These are phyloP conservation scores for Danio jaintianensis DNA, from an alignment of 2,797 vertebrate species.

Conservation along the genomic window DNA sequence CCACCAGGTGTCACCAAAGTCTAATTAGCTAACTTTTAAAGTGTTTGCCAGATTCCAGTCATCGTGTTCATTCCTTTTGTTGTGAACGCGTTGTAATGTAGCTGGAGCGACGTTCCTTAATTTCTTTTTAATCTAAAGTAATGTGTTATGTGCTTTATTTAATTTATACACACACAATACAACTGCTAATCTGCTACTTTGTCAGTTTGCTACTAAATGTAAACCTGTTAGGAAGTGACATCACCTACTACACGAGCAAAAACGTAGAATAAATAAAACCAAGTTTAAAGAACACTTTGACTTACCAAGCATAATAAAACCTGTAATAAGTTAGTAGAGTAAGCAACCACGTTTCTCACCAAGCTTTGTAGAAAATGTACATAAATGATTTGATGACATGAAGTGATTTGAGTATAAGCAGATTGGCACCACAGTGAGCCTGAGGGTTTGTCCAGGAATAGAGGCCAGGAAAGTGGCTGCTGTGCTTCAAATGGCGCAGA, in stretches of 20 bases:
- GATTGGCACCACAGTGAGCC: background rate
- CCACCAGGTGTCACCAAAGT: conserved; percentile 6
- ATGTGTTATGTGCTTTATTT: background rate
- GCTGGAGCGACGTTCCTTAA: background rate
- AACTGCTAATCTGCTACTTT: background rate
- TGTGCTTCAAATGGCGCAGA: background rate
- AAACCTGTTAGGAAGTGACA: conserved; percentile 4
- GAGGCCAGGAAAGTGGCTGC: conserved; percentile 25
- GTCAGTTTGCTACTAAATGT: background rate
- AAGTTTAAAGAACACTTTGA: background rate
- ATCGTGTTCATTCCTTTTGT: background rate
- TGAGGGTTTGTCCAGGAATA: background rate
- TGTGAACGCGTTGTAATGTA: background rate
- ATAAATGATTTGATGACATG: conserved; percentile 32
- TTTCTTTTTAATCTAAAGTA: background rate
- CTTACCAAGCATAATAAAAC: background rate
- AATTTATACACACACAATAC: background rate
- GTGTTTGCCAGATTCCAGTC: background rate
- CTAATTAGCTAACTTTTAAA: background rate
- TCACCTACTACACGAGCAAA: conserved; percentile 1
- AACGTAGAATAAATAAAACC: background rate
- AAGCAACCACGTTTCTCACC: background rate
- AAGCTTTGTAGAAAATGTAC: background rate
- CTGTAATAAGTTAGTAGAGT: background rate
- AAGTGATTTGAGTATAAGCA: conserved; percentile 18